These are phyloP conservation scores for Aptenodytes patagonicus DNA, from an alignment of 2,113 vertebrate genomes.

Conservation along the genomic window DNA sequence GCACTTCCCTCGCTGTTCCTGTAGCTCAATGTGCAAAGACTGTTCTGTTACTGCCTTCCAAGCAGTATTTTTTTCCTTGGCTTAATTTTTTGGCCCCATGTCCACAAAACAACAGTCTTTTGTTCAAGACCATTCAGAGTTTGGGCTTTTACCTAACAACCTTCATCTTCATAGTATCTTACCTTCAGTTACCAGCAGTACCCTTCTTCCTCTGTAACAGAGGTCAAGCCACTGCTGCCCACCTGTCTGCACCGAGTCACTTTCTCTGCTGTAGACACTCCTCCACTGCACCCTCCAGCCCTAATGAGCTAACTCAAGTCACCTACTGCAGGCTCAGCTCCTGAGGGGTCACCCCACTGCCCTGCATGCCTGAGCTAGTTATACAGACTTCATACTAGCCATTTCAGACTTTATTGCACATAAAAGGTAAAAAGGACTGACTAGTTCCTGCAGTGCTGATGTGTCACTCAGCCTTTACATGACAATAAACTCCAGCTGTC, in stretches of 20 bases:
- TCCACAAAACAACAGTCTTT: background rate
- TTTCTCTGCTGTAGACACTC: background rate
- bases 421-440: background rate
- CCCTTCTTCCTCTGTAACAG: background rate
- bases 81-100: background rate
- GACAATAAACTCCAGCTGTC: background rate
- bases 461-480: background rate
- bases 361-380: too few species aligned
- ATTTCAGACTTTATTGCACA: background rate
- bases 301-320: accelerated
- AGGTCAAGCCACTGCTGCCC: background rate
- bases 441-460: accelerated
- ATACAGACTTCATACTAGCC: accelerated
- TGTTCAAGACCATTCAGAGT: background rate
- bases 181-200: background rate
- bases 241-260: background rate
- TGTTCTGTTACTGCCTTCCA: background rate
- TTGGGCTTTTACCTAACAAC: background rate
- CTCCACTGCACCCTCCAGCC: background rate
- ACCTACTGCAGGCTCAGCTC: background rate
- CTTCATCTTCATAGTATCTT: background rate
- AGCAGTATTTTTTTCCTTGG: background rate
- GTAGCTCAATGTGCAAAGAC: accelerated
- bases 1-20: background rate
- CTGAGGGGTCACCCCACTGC: too few species aligned